Base-by-base conservation (phyloP, 2,888 invertebrate genomes). In the Sesia bembeciformis region DNA sequence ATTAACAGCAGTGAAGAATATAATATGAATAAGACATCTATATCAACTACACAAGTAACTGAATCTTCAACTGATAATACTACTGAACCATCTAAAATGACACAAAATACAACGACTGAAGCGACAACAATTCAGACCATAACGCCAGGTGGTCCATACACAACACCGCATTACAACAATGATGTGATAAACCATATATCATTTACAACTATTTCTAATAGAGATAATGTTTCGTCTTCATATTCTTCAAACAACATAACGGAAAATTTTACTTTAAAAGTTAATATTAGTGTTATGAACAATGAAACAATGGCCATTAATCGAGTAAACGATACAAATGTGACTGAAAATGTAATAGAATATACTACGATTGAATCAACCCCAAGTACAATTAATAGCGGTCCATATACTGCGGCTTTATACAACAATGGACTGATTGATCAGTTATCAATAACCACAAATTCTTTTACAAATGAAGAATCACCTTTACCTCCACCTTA, bases 401-500 rank as follows among this genome's bases (percentile, higher is more conserved):
- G 71, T 57, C 68, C 69, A 52, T 81, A 83, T 66, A 64, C 76
- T 57, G 66, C 67, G 55, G 69, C 77, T 61, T 56, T 66, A 40
- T 80, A 80, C 57, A 66, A 74, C 62, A 76, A 78, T 72, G 60
- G 62, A 56, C 60, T 72, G 62, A 76, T 81, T 66, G 76, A 82
- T 75, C 70, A 76, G 68, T 66, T 84, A 72, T 76, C 77, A 66
- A 74, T 84, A 71, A 83, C 80, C 66, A 80, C 80, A 69, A 76
- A 77, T 74, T 68, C 72, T 58, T 70, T 74, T 62, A 73, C 72
- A 71, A 76, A 73, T 67, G 67, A 70, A 59, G 72, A 71, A 66
- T 65, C 70, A 64, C 64, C 65, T 71, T 64, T 75, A 55, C 74
- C 71, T 55, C 67, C 73, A 54, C 56, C 61, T 59, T 62, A 68